Conservation (phyloP, 2,888 invertebrate species). For the Lumbricus terrestris region DNA sequence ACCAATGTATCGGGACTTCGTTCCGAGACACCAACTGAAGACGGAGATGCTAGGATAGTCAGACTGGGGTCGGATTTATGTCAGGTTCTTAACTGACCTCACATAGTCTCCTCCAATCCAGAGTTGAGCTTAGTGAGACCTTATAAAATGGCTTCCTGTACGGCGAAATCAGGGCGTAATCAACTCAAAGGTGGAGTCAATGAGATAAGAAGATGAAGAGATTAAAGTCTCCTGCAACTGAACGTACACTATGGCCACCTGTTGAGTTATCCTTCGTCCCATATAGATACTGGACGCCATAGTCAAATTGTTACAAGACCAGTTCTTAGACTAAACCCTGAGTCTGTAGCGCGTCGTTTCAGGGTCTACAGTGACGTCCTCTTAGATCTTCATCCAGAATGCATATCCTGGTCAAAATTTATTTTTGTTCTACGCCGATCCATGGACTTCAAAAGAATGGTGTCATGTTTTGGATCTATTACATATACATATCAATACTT, state of each 20-base stretch:
- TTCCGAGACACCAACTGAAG: neutral
- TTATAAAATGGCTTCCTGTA: neutral
- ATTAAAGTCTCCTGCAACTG: neutral
- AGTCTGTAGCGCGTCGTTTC: neutral
- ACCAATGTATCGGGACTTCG: neutral
- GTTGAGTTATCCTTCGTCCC: neutral
- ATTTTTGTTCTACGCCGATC: neutral
- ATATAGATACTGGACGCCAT: neutral
- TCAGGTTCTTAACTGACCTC: neutral
- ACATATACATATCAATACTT: too few species aligned
- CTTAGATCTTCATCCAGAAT: neutral
- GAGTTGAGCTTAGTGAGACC: neutral
- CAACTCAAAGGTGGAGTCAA: neutral
- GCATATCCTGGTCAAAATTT: neutral
- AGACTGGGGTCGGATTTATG: neutral
- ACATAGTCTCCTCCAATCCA: neutral
- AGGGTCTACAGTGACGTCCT: neutral
- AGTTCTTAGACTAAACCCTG: too few species aligned
- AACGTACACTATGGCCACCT: neutral
- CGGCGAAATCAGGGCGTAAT: neutral
- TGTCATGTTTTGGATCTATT: neutral
- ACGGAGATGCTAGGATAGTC: neutral
- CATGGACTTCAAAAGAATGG: neutral
- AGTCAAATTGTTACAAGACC: neutral
- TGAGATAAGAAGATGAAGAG: neutral